Evolutionary conservation across 2,113 vertebrate genomes (phyloP).

Genomic region (Nothocercus julius): DNA sequence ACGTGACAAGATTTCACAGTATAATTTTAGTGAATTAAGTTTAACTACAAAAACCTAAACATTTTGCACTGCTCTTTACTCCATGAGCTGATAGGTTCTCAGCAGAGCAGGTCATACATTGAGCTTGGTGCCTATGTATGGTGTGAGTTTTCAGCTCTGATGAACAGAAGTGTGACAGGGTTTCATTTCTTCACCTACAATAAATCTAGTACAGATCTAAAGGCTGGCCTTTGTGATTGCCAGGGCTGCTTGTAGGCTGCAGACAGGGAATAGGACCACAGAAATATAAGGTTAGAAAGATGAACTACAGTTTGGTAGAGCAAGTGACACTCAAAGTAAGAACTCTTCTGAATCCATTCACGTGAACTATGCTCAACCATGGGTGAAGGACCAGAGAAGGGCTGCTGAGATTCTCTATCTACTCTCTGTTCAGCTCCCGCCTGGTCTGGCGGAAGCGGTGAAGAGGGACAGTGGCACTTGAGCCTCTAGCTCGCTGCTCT

Average conservation of each 20-base stretch:
- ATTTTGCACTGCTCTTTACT: background rate
- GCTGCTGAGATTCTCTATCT: background rate
- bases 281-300: background rate
- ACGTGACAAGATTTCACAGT: background rate
- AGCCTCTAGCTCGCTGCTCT: background rate
- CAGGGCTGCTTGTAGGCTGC: background rate
- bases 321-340: background rate
- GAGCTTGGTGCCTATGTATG: background rate
- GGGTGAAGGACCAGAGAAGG: background rate
- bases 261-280: background rate
- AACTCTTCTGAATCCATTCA: background rate
- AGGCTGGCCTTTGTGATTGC: background rate
- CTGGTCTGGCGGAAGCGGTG: background rate
- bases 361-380: background rate
- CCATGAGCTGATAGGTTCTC: background rate
- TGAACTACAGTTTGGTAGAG: background rate
- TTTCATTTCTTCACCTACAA: background rate
- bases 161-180: background rate
- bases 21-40: background rate
- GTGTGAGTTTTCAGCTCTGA: background rate
- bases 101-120: background rate
- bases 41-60: background rate
- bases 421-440: background rate
- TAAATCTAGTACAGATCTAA: background rate
- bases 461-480: background rate